A percentile compares a stretch with the other conserved stretches of the same genome.
These are phyloP conservation scores for Melanophora roralis DNA, from an alignment of 2,888 invertebrate species.

Conservation along the genomic window DNA sequence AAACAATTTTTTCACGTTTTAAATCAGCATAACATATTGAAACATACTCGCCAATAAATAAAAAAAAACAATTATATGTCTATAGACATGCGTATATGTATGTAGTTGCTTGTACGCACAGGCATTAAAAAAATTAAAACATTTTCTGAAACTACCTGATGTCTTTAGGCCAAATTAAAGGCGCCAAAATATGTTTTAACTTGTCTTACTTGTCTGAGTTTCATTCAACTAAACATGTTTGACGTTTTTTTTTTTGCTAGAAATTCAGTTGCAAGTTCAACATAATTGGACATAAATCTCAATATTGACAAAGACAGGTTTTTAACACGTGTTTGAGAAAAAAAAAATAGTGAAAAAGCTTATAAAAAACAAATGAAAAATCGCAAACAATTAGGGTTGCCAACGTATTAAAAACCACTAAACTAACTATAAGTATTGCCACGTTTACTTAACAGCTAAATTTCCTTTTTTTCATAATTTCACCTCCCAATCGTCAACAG, in stretches of 20 bases:
- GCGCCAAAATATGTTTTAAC: constrained; percentile 60
- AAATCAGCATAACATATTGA: constrained; percentile 8
- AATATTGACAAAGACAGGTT: constrained; percentile 49
- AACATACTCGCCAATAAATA: neutral
- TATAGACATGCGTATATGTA: no score
- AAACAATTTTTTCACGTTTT: neutral
- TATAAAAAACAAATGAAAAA: no score
- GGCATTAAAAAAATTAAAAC: constrained; percentile 43
- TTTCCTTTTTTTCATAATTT: no score
- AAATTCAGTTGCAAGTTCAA: constrained; percentile 60
- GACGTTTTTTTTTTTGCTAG: neutral
- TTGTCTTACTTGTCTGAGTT: constrained; percentile 10
- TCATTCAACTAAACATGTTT: neutral
- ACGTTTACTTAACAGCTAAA: no score
- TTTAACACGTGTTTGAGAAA: constrained; percentile 47
- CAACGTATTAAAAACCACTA: no score
- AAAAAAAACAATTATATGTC: no score
- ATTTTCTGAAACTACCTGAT: constrained; percentile 55
- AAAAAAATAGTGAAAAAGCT: neutral
- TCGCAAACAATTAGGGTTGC: neutral
- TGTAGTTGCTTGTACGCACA: no score
- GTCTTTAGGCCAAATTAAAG: constrained; percentile 58
- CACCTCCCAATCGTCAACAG: no score
- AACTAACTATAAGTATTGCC: constrained; percentile 22
- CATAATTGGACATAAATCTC: constrained; percentile 48